A percentile compares a stretch with the other conserved stretches of the same genome.
phyloP scores from a whole-genome alignment of 2,888 invertebrate species.

The Allygus modestus region DNA sequence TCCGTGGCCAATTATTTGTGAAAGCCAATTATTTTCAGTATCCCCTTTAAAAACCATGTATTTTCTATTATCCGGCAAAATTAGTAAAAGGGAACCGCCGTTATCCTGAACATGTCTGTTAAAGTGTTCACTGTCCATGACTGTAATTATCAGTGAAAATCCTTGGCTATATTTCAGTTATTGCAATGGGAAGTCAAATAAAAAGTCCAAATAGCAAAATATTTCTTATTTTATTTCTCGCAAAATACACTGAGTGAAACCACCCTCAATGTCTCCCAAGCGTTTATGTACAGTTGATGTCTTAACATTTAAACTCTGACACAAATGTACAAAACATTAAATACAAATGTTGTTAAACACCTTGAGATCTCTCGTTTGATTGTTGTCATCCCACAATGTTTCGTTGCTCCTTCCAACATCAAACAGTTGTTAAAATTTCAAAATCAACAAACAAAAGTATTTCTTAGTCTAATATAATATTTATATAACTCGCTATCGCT shows the following conservation, averaged over 20 bases:
- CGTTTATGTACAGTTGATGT: slow-evolving; percentile 58
- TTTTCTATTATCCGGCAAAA: too few species aligned
- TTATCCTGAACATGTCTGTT: too few species aligned
- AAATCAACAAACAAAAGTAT: slow-evolving; percentile 62
- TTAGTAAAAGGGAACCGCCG: too few species aligned
- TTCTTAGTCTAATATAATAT: slow-evolving; percentile 44
- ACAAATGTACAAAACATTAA: slow-evolving; percentile 62
- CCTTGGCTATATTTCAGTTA: too few species aligned
- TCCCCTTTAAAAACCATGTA: too few species aligned
- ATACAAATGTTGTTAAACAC: slow-evolving; percentile 55
- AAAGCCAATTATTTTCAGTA: too few species aligned
- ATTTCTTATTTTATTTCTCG: slow-evolving; percentile 58
- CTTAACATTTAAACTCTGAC: slow-evolving; percentile 58
- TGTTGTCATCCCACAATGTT: slow-evolving; percentile 53
- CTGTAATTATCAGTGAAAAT: too few species aligned
- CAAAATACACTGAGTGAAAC: slow-evolving; percentile 54
- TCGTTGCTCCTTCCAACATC: slow-evolving; percentile 49
- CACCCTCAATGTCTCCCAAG: slow-evolving; percentile 59
- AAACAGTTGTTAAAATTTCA: slow-evolving; percentile 54
- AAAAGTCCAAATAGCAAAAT: slow-evolving; percentile 55
- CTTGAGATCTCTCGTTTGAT: slow-evolving; percentile 63
- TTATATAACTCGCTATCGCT: slow-evolving; percentile 51
- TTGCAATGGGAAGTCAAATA: too few species aligned
- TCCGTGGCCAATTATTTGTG: too few species aligned
- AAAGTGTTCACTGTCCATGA: too few species aligned